A percentile compares a stretch with the other conserved stretches of the same genome.
These are phyloP conservation scores for Kryptolebias marmoratus DNA, from an alignment of 2,113 vertebrate genomes.

Conservation along the genomic window DNA sequence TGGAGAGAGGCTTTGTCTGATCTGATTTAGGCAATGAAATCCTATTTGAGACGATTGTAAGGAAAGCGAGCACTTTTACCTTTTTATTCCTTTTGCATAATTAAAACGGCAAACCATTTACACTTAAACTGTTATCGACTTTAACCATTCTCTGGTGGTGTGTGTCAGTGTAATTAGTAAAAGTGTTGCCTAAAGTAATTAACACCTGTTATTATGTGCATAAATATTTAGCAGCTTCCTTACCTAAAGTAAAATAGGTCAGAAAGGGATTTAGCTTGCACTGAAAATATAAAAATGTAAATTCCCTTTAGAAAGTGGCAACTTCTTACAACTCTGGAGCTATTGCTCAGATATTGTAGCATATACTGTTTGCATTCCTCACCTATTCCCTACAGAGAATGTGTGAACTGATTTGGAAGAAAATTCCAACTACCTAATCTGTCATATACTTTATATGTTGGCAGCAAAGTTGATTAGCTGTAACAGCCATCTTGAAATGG, in stretches of 20 bases:
- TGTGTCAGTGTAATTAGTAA: background rate
- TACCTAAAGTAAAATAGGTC: background rate
- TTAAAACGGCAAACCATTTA: background rate
- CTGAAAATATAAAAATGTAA: background rate
- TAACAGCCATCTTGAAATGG: too few relatives aligned
- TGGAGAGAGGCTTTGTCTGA: conserved; percentile 18
- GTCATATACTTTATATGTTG: too few relatives aligned
- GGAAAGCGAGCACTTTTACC: background rate
- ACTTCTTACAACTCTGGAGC: too few relatives aligned
- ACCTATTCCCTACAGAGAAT: too few relatives aligned
- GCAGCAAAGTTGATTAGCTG: too few relatives aligned
- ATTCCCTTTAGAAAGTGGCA: background rate
- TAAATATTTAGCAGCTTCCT: background rate
- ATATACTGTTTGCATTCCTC: too few relatives aligned
- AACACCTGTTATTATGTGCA: background rate
- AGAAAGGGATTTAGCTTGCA: background rate
- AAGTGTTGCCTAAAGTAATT: background rate
- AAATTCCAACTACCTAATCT: too few relatives aligned
- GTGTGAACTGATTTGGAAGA: too few relatives aligned
- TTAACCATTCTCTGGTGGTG: background rate
- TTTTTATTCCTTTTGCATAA: background rate
- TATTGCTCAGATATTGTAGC: too few relatives aligned
- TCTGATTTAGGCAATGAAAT: conserved; percentile 12
- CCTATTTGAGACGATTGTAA: background rate
- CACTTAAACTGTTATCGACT: background rate